Conservation (phyloP, 1,140 invertebrate species). For the Ips nitidus region DNA sequence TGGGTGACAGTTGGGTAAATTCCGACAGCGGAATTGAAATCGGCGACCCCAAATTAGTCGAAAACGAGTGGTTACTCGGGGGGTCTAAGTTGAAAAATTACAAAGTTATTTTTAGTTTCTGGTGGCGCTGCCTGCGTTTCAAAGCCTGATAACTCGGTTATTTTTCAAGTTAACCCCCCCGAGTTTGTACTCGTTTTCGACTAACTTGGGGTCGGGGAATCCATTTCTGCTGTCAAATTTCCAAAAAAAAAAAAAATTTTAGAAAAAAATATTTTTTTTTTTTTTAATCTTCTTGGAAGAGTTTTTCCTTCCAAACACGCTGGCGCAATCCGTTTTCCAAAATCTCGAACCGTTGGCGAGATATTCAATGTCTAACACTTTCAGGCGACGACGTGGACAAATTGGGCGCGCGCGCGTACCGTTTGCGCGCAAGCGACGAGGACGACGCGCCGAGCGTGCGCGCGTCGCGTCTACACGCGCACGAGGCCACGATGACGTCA, state of each 20-base stretch:
- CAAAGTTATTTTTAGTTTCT: slow-evolving; percentile 19
- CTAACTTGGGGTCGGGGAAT: no score
- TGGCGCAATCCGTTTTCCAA: background rate
- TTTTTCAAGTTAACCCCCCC: no score
- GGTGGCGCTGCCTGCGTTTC: background rate
- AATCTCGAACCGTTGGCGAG: no score
- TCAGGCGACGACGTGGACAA: slow-evolving; percentile 33
- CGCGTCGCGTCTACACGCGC: slow-evolving; percentile 43
- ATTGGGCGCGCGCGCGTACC: slow-evolving; percentile 43
- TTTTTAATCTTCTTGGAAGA: slow-evolving; percentile 44
- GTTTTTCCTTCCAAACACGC: slow-evolving; percentile 46
- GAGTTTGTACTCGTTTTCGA: slow-evolving; percentile 51
- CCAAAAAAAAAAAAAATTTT: no score
- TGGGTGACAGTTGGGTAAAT: no score
- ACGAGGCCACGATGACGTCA: slow-evolving; percentile 46
- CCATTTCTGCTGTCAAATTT: no score
- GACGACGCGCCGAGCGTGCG: slow-evolving; percentile 34
- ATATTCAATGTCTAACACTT: background rate
- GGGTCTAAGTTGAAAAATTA: slow-evolving; percentile 31
- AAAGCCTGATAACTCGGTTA: no score
- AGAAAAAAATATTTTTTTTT: slow-evolving; percentile 10
- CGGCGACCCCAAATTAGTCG: no score
- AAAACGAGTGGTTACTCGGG: no score
- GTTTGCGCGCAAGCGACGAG: slow-evolving; percentile 43
- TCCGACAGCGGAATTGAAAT: background rate